Conservation (phyloP, 1,140 invertebrate species). For the Bombus ignitus region DNA sequence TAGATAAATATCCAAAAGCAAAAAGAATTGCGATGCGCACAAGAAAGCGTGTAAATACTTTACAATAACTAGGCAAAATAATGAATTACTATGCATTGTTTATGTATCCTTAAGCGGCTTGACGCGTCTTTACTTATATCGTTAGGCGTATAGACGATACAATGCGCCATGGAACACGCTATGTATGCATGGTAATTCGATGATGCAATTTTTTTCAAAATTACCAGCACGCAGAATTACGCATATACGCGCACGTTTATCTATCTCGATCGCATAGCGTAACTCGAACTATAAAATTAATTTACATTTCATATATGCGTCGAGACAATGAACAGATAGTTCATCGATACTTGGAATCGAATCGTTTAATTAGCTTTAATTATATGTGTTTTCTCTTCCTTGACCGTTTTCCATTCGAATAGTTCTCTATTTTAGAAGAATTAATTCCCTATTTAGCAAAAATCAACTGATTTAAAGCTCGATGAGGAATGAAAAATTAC, state of each 20-base stretch:
- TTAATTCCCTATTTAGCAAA: background rate
- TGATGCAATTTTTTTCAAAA: conserved; percentile 50
- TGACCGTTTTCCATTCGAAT: background rate
- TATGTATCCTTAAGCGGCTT: background rate
- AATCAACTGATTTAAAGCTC: background rate
- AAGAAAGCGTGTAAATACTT: background rate
- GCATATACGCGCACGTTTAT: background rate
- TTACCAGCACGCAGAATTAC: conserved; percentile 5
- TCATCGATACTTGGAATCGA: background rate
- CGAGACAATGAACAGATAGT: background rate
- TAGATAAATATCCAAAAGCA: background rate
- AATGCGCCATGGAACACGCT: background rate
- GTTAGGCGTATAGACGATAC: background rate
- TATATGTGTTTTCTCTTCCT: background rate
- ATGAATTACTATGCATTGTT: background rate
- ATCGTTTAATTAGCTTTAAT: background rate
- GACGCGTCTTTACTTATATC: background rate
- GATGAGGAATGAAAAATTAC: too few species aligned
- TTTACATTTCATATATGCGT: conserved; percentile 14
- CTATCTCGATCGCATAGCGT: background rate
- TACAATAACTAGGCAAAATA: background rate
- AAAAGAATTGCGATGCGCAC: too few species aligned
- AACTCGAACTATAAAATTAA: conserved; percentile 8
- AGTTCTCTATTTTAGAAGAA: background rate
- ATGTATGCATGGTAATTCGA: conserved; percentile 26